A percentile compares a stretch with the other conserved stretches of the same genome.
Evolutionary conservation across 35 echinoderm and acorn worm species (phyloP).

Genomic region (Ophiothrix spiculata): DNA sequence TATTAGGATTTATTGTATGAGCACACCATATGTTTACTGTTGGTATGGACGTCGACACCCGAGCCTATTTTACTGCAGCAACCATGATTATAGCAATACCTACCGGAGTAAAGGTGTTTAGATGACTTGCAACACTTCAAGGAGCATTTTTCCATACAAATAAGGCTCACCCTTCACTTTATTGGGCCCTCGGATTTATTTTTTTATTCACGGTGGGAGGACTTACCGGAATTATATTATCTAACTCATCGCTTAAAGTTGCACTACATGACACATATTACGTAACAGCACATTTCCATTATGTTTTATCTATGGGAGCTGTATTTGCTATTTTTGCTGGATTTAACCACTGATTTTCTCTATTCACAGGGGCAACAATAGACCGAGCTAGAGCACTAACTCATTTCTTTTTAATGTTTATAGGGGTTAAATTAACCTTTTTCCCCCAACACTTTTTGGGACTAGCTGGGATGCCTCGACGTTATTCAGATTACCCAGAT

Average conservation of each 20-base stretch:
- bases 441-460: constrained; percentile 88
- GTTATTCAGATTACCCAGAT: constrained; percentile 81
- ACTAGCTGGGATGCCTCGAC: constrained; percentile 77
- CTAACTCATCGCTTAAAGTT: constrained; percentile 64
- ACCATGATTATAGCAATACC: constrained; percentile 84
- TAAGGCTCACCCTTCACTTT: constrained; percentile 33
- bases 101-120: constrained; percentile 82
- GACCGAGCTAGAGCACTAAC: constrained; percentile 52
- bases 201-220: constrained; percentile 84
- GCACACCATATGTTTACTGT: constrained; percentile 89
- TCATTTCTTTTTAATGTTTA: constrained; percentile 72
- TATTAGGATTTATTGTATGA: constrained; percentile 73
- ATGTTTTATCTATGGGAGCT: constrained; percentile 75
- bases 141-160: constrained; percentile 55
- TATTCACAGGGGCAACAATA: constrained; percentile 53
- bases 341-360: constrained; percentile 58
- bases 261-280: constrained; percentile 84
- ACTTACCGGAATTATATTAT: constrained; percentile 62
- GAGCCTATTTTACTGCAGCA: constrained; percentile 69
- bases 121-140: constrained; percentile 69
- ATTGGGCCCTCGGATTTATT: constrained; percentile 64
- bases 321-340: constrained; percentile 86
- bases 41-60: constrained; percentile 73
- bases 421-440: constrained; percentile 80
- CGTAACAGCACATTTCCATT: constrained; percentile 79